A percentile compares a stretch with the other conserved stretches of the same genome.
phyloP scores from a whole-genome alignment of 1,140 invertebrate genomes.

The Micrasema minimum region DNA sequence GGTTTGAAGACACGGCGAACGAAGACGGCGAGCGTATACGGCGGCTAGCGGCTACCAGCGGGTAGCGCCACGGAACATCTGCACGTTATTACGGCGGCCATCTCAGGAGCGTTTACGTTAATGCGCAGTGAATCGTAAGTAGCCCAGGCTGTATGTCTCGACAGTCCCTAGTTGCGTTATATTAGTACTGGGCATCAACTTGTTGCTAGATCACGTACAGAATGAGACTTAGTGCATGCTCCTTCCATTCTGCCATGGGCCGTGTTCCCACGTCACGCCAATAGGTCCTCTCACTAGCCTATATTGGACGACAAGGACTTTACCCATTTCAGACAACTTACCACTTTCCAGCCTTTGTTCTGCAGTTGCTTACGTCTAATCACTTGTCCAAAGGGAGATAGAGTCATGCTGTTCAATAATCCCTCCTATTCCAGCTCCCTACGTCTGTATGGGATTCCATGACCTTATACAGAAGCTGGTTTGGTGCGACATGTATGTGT shows the following conservation, averaged over 20 bases:
- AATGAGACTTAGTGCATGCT: conserved; percentile 52
- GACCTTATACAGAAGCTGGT: too few relatives aligned
- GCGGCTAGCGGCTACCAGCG: conserved; percentile 26
- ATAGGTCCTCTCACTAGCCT: too few relatives aligned
- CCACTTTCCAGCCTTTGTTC: conserved; percentile 20
- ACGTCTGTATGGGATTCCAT: too few relatives aligned
- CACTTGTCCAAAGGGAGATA: background rate
- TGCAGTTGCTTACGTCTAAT: conserved; percentile 16
- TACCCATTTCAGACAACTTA: background rate
- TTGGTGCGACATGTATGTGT: too few relatives aligned
- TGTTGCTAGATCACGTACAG: conserved; percentile 38
- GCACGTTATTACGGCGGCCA: conserved; percentile 30
- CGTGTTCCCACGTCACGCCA: background rate
- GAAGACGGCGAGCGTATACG: conserved; percentile 23
- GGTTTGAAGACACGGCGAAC: background rate
- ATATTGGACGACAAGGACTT: too few relatives aligned
- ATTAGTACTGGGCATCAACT: conserved; percentile 44
- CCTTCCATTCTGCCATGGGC: conserved; percentile 5
- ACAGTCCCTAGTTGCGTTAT: conserved; percentile 52
- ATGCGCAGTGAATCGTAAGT: conserved; percentile 51
- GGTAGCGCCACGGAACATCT: conserved; percentile 12
- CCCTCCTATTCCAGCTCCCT: too few relatives aligned
- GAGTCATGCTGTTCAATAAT: too few relatives aligned
- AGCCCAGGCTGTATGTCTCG: conserved; percentile 52
- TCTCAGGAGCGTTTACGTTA: conserved; percentile 37